Conservation (phyloP, 2,888 invertebrate species). For the Priocnemis perturbator region DNA sequence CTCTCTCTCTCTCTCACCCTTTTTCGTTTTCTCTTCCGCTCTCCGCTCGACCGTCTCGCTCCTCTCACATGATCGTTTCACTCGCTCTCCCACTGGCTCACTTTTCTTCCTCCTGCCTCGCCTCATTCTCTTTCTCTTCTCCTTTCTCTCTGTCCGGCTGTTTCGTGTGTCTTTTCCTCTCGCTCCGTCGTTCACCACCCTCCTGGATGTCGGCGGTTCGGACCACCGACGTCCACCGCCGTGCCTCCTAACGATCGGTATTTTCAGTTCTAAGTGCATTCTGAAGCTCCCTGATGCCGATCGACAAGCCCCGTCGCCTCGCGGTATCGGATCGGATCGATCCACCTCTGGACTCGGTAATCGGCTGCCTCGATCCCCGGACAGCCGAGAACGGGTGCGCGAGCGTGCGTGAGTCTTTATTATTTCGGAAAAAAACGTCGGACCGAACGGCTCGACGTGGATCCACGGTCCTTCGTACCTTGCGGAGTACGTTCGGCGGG, state of each 20-base stretch:
- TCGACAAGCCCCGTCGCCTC: conserved; percentile 4
- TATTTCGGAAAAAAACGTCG: too few relatives aligned
- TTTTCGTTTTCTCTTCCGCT: not conserved
- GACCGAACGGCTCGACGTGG: too few relatives aligned
- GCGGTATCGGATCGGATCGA: conserved; percentile 3
- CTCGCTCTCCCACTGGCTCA: conserved; percentile 10
- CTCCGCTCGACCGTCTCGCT: not conserved
- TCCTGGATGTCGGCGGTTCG: conserved; percentile 8
- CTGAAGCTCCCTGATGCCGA: conserved; percentile 22
- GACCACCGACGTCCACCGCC: conserved; percentile 58
- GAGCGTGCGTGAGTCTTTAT: too few relatives aligned
- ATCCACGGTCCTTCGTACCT: too few relatives aligned
- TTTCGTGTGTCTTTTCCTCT: conserved; percentile 12
- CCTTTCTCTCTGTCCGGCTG: conserved; percentile 10
- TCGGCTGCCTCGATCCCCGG: not conserved
- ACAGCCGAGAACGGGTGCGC: too few relatives aligned
- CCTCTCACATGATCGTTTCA: not conserved
- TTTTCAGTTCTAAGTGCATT: conserved; percentile 49
- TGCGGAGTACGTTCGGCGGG: too few relatives aligned
- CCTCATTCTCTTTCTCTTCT: conserved; percentile 9
- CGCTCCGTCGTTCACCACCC: not conserved
- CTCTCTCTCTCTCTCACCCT: conserved; percentile 31
- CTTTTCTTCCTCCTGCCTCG: not conserved
- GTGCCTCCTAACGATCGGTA: conserved; percentile 54
- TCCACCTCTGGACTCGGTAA: not conserved